Base-by-base conservation (phyloP, 1,140 invertebrate species). In the Zaprionus nigranus region DNA sequence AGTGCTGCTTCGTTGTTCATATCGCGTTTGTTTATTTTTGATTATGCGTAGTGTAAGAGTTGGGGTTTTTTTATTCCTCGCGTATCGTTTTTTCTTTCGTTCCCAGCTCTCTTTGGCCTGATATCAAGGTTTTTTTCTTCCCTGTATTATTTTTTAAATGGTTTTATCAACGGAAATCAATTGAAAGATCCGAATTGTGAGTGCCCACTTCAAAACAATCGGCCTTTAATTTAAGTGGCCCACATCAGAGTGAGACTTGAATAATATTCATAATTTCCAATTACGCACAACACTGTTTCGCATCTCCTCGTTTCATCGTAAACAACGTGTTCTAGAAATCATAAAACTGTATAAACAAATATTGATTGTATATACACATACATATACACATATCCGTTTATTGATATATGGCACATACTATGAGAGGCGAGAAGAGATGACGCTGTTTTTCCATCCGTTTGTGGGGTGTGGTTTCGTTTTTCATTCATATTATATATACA, bases 131-230 rank as follows among this genome's bases (percentile, higher is more conserved):
- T 34, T 58, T 64, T 59, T 13, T 34, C n/a, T 46, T 59, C 46
- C 60, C 20, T 51, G 46, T 53, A 53, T 30, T 34, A 54, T 58
- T 71, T 71, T 17, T 68, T 7, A 36, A 68, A 26, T 40, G 43
- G 40, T 58, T 30, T 72, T 76, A 75, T 75, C 68, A 76, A 38
- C 61, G 74, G 74, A 76, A 76, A 76, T 76, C 74, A 65, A 65
- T 76, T 59, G 49, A 65, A 26, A 71, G 68, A 72, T 76, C 59
- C 54, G 22, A 53, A 24, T 22, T 65, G 34, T 59, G 15, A 68
- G 54, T 61, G 30, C 46, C 20, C 51, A 75, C 58, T 75, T 53
- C 30, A 36, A 64, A 71, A 46, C 13, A 71, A 76, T 71, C 53
- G 13, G 20, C 9, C 13, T 12, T 26, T 20, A 17, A 46, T 59